These are phyloP conservation scores for Telmatherina bonti DNA, from an alignment of 2,797 vertebrate genomes.

Conservation along the genomic window DNA sequence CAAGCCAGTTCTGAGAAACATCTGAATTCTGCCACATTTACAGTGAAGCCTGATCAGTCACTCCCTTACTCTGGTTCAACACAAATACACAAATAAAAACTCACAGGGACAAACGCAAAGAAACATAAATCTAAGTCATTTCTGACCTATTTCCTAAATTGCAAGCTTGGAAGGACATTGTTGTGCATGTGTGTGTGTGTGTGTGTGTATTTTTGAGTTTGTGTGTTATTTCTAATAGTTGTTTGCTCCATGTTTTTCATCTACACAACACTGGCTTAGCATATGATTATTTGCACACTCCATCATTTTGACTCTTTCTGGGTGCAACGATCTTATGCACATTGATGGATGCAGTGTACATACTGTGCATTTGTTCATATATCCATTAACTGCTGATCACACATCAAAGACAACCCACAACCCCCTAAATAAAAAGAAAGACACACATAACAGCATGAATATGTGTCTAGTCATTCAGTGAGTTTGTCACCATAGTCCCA, in stretches of 20 bases:
- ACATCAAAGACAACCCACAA: conserved; percentile 11
- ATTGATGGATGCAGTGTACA: conserved; percentile 51
- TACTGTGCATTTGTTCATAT: conserved; percentile 29
- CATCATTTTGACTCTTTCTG: conserved; percentile 66
- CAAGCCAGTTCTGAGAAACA: conserved; percentile 66
- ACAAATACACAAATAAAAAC: conserved; percentile 37
- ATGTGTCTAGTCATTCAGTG: conserved; percentile 1
- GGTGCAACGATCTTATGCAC: conserved; percentile 50
- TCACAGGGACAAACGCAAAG: conserved; percentile 49
- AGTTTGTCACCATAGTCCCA: conserved; percentile 18
- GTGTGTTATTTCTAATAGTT: conserved; percentile 26
- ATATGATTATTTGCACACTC: conserved; percentile 66
- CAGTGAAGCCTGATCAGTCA: conserved; percentile 66
- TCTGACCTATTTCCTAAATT: conserved; percentile 71
- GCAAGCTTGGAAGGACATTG: conserved; percentile 53
- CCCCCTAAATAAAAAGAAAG: no score
- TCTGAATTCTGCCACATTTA: conserved; percentile 76
- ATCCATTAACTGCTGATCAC: conserved; percentile 39
- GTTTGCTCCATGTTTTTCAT: conserved; percentile 43
- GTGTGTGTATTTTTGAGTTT: conserved; percentile 15
- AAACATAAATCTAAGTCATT: conserved; percentile 61
- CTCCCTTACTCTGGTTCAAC: conserved; percentile 35
- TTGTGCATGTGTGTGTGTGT: no score
- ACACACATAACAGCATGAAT: conserved; percentile 27
- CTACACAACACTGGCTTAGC: conserved; percentile 60